These are phyloP conservation scores for Cherax destructor DNA, from an alignment of 1,140 invertebrate species.

Conservation along the genomic window DNA sequence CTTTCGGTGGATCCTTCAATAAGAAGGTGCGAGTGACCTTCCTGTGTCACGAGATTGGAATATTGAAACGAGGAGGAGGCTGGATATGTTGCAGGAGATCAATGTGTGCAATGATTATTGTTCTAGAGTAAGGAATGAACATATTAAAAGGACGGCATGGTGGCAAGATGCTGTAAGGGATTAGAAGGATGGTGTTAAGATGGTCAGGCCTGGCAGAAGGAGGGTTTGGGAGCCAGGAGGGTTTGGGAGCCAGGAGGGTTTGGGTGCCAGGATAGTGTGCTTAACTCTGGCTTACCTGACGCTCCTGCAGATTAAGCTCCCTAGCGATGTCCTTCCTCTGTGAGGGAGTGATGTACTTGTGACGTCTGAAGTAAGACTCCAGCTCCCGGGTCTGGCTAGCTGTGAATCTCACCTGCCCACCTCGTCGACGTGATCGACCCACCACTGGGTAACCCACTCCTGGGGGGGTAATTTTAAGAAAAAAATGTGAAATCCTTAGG, in stretches of 20 bases:
- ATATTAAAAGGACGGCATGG: too few relatives aligned
- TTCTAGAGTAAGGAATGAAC: too few relatives aligned
- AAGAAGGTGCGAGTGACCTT: too few relatives aligned
- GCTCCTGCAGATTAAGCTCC: conserved; percentile 66
- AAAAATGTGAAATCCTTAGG: too few relatives aligned
- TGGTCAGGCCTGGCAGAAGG: too few relatives aligned
- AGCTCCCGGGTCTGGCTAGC: conserved; percentile 54
- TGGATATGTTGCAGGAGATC: too few relatives aligned
- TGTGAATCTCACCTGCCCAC: conserved; percentile 64
- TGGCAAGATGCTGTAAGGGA: too few relatives aligned
- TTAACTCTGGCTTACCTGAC: conserved; percentile 54
- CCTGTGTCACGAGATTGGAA: too few relatives aligned
- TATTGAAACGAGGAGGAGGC: too few relatives aligned
- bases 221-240: neutral
- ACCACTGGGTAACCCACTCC: neutral
- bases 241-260: neutral
- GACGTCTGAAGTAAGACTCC: conserved; percentile 47
- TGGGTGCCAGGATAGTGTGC: conserved; percentile 16
- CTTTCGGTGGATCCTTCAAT: too few relatives aligned
- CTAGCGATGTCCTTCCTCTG: conserved; percentile 65
- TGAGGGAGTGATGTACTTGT: conserved; percentile 68
- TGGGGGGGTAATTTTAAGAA: neutral
- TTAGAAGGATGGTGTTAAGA: too few relatives aligned
- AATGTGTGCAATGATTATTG: too few relatives aligned
- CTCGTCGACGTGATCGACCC: conserved; percentile 31